Base-by-base conservation (phyloP, 2,797 vertebrate genomes). In the Hyperoplus immaculatus region DNA sequence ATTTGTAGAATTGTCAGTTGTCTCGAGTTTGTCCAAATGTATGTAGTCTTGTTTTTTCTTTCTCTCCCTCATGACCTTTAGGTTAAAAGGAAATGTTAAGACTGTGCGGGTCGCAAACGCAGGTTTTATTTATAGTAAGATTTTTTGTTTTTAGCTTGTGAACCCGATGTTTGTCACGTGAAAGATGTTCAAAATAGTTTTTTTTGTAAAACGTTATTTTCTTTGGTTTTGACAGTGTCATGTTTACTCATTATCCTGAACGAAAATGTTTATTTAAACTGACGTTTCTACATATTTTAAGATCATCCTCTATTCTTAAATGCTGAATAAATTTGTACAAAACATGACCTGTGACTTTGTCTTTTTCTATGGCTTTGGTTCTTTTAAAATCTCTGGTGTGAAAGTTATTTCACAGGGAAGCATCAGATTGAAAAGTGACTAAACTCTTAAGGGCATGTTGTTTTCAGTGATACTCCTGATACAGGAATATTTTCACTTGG, bases 101-200 rank as follows among this genome's bases (percentile, higher is more conserved):
- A 94, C 95, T 96, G 96, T 97, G 96, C 96, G 93, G 96, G 96
- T 96, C 94, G 96, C 96, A 96, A 96, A 96, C 91, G 93, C 96
- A 94, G 86, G 87, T 95, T 96, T 96, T 95, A 96, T 99, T 99
- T 99, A 99, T 99, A 98, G 97, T 93, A 95, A 92, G 86, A 89
- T 93, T 60, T 67, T 90, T 51, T 83, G 16, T 88, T 92, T 91
- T 83, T 89, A 95, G 79, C 92, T 94, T 96, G 96, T 96, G 96
- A 95, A 94, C 87, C 88, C 93, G 93, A 84, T 95, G 90, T 96
- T 94, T 90, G 93, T 95, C 86, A 89, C 85, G 85, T 95, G 94
- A 87, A 89, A 88, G 92, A 93, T 92, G 90, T 94, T 88, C 83
- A 78, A 36, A 39, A 94, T 95, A 96, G 78, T 92, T 93, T 85